These are phyloP conservation scores for Phrixothrix hirtus DNA, from an alignment of 2,888 invertebrate species.

Conservation along the genomic window DNA sequence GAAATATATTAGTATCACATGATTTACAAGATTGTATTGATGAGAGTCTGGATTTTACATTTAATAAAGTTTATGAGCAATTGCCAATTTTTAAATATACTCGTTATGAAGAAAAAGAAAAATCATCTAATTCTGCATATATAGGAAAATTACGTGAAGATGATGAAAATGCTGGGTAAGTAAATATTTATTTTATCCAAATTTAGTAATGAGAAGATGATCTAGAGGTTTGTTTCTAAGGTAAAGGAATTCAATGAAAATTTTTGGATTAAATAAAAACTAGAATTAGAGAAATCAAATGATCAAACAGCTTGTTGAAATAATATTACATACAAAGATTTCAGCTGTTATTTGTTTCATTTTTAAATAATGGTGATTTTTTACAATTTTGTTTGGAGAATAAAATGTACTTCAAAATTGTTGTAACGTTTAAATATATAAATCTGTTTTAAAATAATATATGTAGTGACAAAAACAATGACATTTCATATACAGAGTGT, in stretches of 20 bases:
- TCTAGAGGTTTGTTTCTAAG: conserved; percentile 26
- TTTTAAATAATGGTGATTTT: neutral
- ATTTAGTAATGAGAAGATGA: conserved; percentile 40
- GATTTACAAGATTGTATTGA: conserved; percentile 61
- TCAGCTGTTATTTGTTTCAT: neutral
- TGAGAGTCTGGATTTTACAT: conserved; percentile 52
- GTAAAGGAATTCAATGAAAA: too few species aligned
- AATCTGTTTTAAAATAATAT: too few species aligned
- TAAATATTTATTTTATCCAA: conserved; percentile 40
- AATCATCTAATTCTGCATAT: conserved; percentile 50
- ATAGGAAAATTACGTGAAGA: conserved; percentile 52
- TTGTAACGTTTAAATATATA: too few species aligned
- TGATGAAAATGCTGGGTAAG: conserved; percentile 60
- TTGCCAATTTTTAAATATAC: conserved; percentile 53
- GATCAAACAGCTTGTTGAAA: too few species aligned
- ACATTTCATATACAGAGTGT: too few species aligned
- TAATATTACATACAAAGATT: neutral
- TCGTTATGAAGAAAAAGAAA: conserved; percentile 41
- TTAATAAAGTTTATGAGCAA: conserved; percentile 59
- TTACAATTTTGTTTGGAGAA: neutral
- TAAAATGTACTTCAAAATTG: too few species aligned
- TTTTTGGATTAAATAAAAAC: too few species aligned
- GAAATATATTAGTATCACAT: conserved; percentile 58
- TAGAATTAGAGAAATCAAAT: too few species aligned
- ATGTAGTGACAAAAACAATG: too few species aligned